Conservation (phyloP, 2,888 invertebrate species). For the Pandemis cinnamomeana region DNA sequence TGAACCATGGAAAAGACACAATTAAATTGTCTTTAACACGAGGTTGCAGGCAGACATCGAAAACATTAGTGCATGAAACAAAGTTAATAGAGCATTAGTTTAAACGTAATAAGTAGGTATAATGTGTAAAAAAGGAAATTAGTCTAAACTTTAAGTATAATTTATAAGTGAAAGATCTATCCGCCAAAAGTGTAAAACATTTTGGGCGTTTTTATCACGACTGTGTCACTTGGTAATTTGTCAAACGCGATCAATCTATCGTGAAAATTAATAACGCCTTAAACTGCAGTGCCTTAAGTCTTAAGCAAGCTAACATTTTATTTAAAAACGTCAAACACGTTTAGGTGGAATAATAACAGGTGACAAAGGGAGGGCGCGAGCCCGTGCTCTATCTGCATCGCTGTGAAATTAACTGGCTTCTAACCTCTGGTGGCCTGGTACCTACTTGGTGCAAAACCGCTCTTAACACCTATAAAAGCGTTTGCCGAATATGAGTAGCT, state of each 20-base stretch:
- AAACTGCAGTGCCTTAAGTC: slow-evolving; percentile 42
- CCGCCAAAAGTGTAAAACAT: background rate
- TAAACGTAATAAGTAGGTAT: no score
- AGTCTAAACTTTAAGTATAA: no score
- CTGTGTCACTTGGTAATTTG: slow-evolving; percentile 53
- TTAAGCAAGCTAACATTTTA: background rate
- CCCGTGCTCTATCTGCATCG: slow-evolving; percentile 79
- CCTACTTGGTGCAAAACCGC: slow-evolving; percentile 57
- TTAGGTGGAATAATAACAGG: slow-evolving; percentile 68
- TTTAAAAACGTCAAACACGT: slow-evolving; percentile 31
- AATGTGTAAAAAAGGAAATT: no score
- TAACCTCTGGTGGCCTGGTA: slow-evolving; percentile 57
- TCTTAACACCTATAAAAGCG: slow-evolving; percentile 43
- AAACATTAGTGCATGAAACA: no score
- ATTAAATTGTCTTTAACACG: no score
- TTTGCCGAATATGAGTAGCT: slow-evolving; percentile 17
- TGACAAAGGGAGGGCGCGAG: slow-evolving; percentile 61
- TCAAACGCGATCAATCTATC: slow-evolving; percentile 52
- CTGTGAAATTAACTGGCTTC: slow-evolving; percentile 72
- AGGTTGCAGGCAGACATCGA: no score
- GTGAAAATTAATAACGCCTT: slow-evolving; percentile 52
- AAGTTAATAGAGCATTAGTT: no score
- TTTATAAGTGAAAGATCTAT: no score
- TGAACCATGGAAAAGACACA: no score
- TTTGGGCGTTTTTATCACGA: slow-evolving; percentile 34